Conservation (phyloP, 2,113 vertebrate species). For the Pagrus major region DNA sequence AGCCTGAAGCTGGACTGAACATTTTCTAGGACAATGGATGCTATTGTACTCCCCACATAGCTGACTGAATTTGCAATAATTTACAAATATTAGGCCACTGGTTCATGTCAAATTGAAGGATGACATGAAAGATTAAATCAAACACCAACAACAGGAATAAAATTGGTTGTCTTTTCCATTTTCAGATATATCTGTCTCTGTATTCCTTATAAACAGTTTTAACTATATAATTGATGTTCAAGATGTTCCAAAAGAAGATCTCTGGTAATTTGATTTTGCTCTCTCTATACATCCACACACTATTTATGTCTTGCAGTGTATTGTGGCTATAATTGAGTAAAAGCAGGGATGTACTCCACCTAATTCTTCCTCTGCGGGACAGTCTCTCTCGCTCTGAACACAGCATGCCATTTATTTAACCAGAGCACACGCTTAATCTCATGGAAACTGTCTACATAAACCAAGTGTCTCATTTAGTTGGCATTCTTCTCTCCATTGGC, state of each 20-base stretch:
- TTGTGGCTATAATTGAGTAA: slow-evolving; percentile 41
- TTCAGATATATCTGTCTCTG: background rate
- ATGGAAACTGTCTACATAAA: slow-evolving; percentile 59
- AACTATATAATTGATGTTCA: background rate
- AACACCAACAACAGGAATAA: background rate
- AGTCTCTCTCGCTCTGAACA: slow-evolving; percentile 31
- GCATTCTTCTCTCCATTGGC: slow-evolving; percentile 15
- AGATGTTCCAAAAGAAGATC: background rate
- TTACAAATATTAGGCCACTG: slow-evolving; percentile 53
- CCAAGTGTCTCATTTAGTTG: slow-evolving; percentile 48
- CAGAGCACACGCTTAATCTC: slow-evolving; percentile 45
- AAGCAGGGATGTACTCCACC: slow-evolving; percentile 25
- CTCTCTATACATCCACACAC: slow-evolving; percentile 1
- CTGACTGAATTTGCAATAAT: slow-evolving; percentile 62
- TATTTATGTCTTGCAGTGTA: slow-evolving; percentile 19
- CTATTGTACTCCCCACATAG: slow-evolving; percentile 67
- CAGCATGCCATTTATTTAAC: slow-evolving; percentile 49
- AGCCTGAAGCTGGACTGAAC: slow-evolving; percentile 14
- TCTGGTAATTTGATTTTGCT: background rate
- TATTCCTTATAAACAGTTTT: background rate
- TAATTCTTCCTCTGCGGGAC: slow-evolving; percentile 50
- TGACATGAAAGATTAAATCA: slow-evolving; percentile 24
- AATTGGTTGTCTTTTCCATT: background rate
- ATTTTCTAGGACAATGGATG: slow-evolving; percentile 65
- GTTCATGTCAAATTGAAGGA: slow-evolving; percentile 3